A percentile compares a stretch with the other conserved stretches of the same genome.
phyloP scores from a whole-genome alignment of 2,797 vertebrate genomes.

The Enteromius trimaculatus region DNA sequence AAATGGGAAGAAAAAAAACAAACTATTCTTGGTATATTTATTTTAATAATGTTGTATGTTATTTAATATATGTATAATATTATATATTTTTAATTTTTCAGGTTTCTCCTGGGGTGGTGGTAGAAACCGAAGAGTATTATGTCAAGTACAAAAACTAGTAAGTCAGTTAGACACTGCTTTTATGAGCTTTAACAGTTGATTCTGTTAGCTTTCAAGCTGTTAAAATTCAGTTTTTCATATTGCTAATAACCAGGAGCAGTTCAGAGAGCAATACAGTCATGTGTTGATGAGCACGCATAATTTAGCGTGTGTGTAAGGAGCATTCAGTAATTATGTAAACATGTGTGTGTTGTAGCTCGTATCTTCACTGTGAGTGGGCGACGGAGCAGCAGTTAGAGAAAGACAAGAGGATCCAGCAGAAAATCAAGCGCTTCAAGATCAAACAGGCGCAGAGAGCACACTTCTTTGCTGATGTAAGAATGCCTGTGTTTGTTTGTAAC shows the following conservation, averaged over 20 bases:
- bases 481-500: conserved; percentile 22
- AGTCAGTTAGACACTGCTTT: conserved; percentile 66
- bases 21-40: background rate
- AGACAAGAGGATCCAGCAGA: conserved; percentile 99
- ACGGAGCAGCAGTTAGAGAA: conserved; percentile 95
- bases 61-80: background rate
- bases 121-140: conserved; percentile 95
- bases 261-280: conserved; percentile 39
- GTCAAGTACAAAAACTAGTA: conserved; percentile 99
- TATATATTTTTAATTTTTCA: conserved; percentile 63
- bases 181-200: background rate
- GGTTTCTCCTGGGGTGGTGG: conserved; percentile 87
- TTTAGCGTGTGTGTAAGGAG: conserved; percentile 8
- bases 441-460: conserved; percentile 98
- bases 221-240: conserved; percentile 15
- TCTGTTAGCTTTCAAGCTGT: conserved; percentile 2
- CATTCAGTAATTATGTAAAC: conserved; percentile 37
- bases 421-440: conserved; percentile 99
- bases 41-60: background rate
- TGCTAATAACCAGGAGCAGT: conserved; percentile 35
- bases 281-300: conserved; percentile 31
- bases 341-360: conserved; percentile 81
- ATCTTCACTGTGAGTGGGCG: conserved; percentile 99
- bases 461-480: conserved; percentile 97
- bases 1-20: background rate